Base-by-base conservation (phyloP, 2,888 invertebrate species). In the Aphidoletes aphidimyza region DNA sequence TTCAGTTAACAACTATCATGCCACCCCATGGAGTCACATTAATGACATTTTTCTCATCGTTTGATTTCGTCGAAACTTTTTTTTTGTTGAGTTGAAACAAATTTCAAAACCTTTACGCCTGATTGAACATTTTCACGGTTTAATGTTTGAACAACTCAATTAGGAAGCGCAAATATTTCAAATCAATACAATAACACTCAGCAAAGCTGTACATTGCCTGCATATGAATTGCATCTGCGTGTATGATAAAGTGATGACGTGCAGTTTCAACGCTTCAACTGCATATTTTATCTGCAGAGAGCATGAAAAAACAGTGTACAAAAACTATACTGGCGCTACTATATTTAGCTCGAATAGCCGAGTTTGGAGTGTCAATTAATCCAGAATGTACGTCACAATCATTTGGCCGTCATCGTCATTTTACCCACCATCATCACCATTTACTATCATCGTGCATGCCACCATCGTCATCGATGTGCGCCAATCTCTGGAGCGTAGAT, bases 321-420 rank as follows among this genome's bases (percentile, higher is more conserved):
- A 47, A 17, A 47, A 3, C n/a, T n/a, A n/a, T 47, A 47, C 19
- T 14, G 47, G 3, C 2, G 9, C 22, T n/a, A n/a, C 9, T 54
- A 22, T 22, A 22, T 54, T 54, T 54, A 3, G 54, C 9, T 17
- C 11, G 30, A 69, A 69, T 34, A 69, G 8, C n/a, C n/a, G n/a
- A n/a, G n/a, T n/a, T 69, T 17, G 34, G 30, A 37, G 36, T 22
- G 37, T 81, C 37, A 36, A 81, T 81, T 81, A 81, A 81, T 81
- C 81, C 81, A 1, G 81, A 37, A 81, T 81, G 6, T 81, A 81
- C 81, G 81, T 81, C 81, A 81, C n/a, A 19, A 37, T 81, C 81
- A 81, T 81, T 81, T n/a, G 5, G 2, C 81, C 81, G 37, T 81
- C 81, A 81, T 37, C 81, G 37, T 2, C 1, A 59, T 59, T 17